A percentile compares a stretch with the other conserved stretches of the same genome.
phyloP scores from a whole-genome alignment of 2,797 vertebrate species.

The Sylvia borin region DNA sequence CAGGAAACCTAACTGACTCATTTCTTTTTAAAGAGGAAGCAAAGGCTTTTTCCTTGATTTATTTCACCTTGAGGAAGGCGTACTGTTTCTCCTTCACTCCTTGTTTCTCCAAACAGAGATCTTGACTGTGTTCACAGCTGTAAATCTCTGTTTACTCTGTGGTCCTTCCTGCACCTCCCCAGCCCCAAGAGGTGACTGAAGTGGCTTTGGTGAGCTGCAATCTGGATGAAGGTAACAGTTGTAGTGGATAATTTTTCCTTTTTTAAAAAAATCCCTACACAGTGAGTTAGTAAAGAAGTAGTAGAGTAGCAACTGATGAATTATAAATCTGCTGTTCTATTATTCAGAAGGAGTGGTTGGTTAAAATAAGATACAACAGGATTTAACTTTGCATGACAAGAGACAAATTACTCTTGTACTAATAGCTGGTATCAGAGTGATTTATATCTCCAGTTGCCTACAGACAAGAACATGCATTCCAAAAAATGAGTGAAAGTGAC shows the following conservation, averaged over 20 bases:
- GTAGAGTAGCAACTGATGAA: neutral
- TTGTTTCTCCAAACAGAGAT: neutral
- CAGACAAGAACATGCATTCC: neutral
- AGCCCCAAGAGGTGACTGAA: neutral
- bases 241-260: neutral
- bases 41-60: neutral
- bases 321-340: neutral
- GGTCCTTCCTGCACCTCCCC: neutral
- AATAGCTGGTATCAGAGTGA: neutral
- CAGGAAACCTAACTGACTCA: neutral
- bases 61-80: neutral
- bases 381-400: neutral
- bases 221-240: neutral
- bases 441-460: neutral
- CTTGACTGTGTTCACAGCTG: neutral
- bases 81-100: neutral
- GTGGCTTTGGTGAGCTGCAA: neutral
- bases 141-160: neutral
- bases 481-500: neutral
- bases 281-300: neutral
- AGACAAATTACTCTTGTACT: neutral
- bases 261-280: neutral
- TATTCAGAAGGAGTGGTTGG: neutral
- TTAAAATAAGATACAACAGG: neutral
- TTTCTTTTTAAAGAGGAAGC: neutral